Percentiles rank a stretch among this genome's conserved stretches.
phyloP scores from a whole-genome alignment of 2,113 vertebrate species.

The Rostratula benghalensis region DNA sequence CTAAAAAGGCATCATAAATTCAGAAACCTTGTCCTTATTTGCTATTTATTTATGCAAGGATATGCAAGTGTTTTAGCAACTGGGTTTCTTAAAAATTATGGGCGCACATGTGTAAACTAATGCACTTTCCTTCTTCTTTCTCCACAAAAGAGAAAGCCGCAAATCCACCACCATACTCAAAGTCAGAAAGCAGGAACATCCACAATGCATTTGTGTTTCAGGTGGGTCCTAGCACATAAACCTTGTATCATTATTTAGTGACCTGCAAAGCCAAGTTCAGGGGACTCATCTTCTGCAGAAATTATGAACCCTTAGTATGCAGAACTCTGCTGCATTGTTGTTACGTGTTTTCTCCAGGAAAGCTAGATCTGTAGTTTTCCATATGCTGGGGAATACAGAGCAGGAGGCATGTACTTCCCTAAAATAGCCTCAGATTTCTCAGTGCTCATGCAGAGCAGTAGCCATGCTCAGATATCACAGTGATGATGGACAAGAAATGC shows the following conservation, averaged over 20 bases:
- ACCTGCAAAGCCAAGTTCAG: neutral
- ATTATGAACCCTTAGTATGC: neutral
- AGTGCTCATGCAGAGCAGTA: neutral
- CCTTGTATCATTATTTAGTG: neutral
- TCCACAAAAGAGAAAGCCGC: neutral
- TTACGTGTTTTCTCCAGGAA: neutral
- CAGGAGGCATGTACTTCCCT: neutral
- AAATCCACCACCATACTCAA: neutral
- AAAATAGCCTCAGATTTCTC: neutral
- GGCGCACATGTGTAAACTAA: neutral
- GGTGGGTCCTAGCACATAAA: neutral
- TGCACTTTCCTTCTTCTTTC: neutral
- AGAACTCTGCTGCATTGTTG: neutral
- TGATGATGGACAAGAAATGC: neutral
- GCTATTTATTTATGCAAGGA: slow-evolving; percentile 20
- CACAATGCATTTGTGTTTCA: neutral
- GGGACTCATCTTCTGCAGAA: neutral
- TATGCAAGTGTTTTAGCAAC: slow-evolving; percentile 23
- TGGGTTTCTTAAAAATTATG: neutral
- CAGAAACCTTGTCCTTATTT: slow-evolving; percentile 26
- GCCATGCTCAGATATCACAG: neutral
- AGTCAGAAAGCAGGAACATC: neutral
- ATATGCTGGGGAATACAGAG: neutral
- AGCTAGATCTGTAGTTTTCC: neutral
- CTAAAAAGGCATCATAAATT: slow-evolving; percentile 17